Percentiles rank a stretch among this genome's conserved stretches.
Evolutionary conservation across 2,797 vertebrate species (phyloP).

Genomic region (Enteromius argenteus): DNA sequence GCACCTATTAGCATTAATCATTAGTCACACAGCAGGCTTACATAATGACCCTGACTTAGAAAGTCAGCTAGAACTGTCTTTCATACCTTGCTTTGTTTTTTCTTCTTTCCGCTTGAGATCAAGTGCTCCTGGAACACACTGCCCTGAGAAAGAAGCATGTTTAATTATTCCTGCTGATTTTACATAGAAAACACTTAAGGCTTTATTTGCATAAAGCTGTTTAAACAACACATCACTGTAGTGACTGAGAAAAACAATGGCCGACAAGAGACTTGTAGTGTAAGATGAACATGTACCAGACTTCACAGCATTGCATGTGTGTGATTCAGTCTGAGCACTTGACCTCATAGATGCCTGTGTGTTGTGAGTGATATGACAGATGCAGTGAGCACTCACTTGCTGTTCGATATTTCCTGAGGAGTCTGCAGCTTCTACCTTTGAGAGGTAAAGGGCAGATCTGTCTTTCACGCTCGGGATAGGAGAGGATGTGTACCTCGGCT

Average conservation of each 20-base stretch:
- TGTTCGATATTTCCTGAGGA: constrained; percentile 66
- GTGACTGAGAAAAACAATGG: neutral
- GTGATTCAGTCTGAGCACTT: constrained; percentile 54
- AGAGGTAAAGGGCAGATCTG: constrained; percentile 82
- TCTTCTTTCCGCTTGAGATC: constrained; percentile 58
- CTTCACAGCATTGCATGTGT: constrained; percentile 13
- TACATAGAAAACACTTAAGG: neutral
- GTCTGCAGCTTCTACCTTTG: constrained; percentile 76
- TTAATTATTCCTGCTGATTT: neutral
- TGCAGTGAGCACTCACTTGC: constrained; percentile 78
- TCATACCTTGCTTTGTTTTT: constrained; percentile 72
- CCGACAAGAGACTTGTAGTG: neutral
- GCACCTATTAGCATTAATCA: constrained; percentile 26
- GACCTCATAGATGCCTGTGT: constrained; percentile 60
- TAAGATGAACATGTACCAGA: neutral
- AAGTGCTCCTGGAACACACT: constrained; percentile 67
- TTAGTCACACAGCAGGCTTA: constrained; percentile 27
- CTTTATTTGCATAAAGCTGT: neutral
- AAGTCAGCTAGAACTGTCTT: neutral
- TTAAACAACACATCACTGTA: neutral
- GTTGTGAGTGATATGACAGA: constrained; percentile 64
- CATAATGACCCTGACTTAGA: neutral
- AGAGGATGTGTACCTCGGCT: constrained; percentile 63
- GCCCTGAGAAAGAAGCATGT: constrained; percentile 42
- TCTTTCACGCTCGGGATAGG: constrained; percentile 79